Evolutionary conservation across 1,140 invertebrate species (phyloP).

Genomic region (Drosophila novamexicana): DNA sequence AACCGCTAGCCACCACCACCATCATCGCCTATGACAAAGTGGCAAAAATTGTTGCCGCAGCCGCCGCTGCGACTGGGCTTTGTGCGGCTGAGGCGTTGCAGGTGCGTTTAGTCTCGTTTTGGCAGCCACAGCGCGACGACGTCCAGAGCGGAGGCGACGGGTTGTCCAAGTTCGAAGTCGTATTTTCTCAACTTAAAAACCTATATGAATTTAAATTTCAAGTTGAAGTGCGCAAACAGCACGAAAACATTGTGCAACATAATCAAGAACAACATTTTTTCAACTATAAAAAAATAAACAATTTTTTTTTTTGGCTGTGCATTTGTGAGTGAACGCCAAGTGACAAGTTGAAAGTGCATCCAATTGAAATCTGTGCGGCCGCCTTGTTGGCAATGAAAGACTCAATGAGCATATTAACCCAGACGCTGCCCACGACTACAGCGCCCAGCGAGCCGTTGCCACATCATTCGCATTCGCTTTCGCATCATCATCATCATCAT

Average conservation of each 20-base stretch:
- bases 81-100: slow-evolving; percentile 45
- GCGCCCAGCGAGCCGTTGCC: slow-evolving; percentile 47
- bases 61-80: slow-evolving; percentile 38
- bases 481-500: slow-evolving; percentile 18
- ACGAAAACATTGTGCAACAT: slow-evolving; percentile 8
- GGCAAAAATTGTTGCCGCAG: slow-evolving; percentile 54
- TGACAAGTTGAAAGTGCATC: slow-evolving; percentile 2
- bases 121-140: slow-evolving; percentile 77
- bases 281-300: not conserved
- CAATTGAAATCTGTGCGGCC: slow-evolving; percentile 6
- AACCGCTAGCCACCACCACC: slow-evolving; percentile 18
- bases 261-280: slow-evolving; percentile 2
- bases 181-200: not conserved
- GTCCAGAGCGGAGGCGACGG: slow-evolving; percentile 51
- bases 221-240: slow-evolving; percentile 1
- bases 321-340: slow-evolving; percentile 4
- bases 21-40: slow-evolving; percentile 59
- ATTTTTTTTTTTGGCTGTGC: slow-evolving; percentile 35
- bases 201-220: not conserved
- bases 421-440: slow-evolving; percentile 58
- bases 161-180: slow-evolving; percentile 6
- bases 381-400: slow-evolving; percentile 72
- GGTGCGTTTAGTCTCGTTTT: slow-evolving; percentile 83
- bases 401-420: slow-evolving; percentile 81
- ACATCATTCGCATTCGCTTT: slow-evolving; percentile 23